Percentiles rank a stretch among this genome's conserved stretches.
These are phyloP conservation scores for Acleris literana DNA, from an alignment of 2,888 invertebrate genomes.

Conservation along the genomic window DNA sequence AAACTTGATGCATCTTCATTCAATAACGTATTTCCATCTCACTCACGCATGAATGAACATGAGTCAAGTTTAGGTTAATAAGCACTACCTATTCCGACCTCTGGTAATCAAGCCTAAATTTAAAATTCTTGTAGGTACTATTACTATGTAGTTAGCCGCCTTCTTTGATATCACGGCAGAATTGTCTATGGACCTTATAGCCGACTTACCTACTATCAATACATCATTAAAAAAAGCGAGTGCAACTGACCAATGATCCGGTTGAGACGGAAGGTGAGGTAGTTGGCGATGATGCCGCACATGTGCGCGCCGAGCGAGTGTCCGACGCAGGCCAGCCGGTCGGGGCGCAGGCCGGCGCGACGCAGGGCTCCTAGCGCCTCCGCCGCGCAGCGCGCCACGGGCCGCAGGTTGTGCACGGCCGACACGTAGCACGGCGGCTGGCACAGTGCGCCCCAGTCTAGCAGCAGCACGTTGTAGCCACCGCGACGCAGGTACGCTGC, in stretches of 20 bases:
- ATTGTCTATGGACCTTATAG: too few species aligned
- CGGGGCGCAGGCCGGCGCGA: constrained; percentile 86
- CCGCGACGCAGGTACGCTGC: constrained; percentile 89
- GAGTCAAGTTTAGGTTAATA: too few species aligned
- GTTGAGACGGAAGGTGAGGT: constrained; percentile 88
- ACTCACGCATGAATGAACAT: too few species aligned
- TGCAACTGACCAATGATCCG: constrained; percentile 85
- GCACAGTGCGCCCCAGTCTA: constrained; percentile 90
- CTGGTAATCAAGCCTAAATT: too few species aligned
- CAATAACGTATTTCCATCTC: too few species aligned
- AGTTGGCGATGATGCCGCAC: constrained; percentile 89
- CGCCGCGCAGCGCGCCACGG: constrained; percentile 88
- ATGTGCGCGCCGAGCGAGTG: constrained; percentile 90
- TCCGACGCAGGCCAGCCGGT: constrained; percentile 88
- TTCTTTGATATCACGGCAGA: too few species aligned
- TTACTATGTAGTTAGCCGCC: too few species aligned
- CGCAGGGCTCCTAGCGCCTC: constrained; percentile 85
- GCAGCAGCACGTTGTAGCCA: constrained; percentile 89
- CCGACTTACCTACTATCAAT: too few species aligned
- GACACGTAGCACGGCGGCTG: constrained; percentile 89
- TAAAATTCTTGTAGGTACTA: too few species aligned
- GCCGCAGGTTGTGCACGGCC: constrained; percentile 89
- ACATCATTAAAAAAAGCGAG: background rate
- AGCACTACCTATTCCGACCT: too few species aligned
- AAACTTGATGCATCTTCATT: too few species aligned